Base-by-base conservation (phyloP, 2,113 vertebrate species). In the Apteryx mantelli region DNA sequence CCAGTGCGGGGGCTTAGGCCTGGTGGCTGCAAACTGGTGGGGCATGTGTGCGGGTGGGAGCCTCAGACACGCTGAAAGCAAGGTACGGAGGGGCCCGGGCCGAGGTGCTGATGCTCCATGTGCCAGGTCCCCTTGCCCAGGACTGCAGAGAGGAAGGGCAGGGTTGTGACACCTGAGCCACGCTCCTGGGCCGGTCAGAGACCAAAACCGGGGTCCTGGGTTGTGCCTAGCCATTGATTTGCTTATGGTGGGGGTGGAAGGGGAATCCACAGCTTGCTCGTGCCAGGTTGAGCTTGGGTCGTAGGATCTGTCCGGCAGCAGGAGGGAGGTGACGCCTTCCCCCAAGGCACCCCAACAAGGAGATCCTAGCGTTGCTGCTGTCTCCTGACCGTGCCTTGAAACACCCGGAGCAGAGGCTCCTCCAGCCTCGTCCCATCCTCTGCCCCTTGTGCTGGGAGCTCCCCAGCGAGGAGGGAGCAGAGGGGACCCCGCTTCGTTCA, bases 251-350 rank as follows among this genome's bases (percentile, higher is more conserved):
- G 58, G 32, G 58, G 34, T 20, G 58, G 32, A 30, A 48, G 36
- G 46, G 46, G 46, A 48, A 48, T 48, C 46, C 46, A 48, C 18
- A 20, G 46, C 18, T 48, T 48, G 46, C 46, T 48, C 46, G 20
- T 48, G 46, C 46, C 46, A 48, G 46, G 46, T 19, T 48, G 46
- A 48, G 19, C 46, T 48, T 48, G 18, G 16, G 11, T 9, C 28
- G 56, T 32, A 16, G 30, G 56, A 30, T 58, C 56, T 18, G 16
- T 17, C 15, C 56, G 11, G 56, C 56, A 58, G 56, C 56, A 32
- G 56, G 56, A 58, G 16, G 9, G 7, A 32, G 56, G 30, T 48
- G 56, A 60, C 58, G 32, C 22, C 0, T 0, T 34, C 21, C 25
- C 32, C 30, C 2, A 2, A 50, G 32, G 4, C 22, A 17, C 56